These are phyloP conservation scores for Antrozous pallidus DNA, from an alignment of 2,797 vertebrate genomes.

Conservation along the genomic window DNA sequence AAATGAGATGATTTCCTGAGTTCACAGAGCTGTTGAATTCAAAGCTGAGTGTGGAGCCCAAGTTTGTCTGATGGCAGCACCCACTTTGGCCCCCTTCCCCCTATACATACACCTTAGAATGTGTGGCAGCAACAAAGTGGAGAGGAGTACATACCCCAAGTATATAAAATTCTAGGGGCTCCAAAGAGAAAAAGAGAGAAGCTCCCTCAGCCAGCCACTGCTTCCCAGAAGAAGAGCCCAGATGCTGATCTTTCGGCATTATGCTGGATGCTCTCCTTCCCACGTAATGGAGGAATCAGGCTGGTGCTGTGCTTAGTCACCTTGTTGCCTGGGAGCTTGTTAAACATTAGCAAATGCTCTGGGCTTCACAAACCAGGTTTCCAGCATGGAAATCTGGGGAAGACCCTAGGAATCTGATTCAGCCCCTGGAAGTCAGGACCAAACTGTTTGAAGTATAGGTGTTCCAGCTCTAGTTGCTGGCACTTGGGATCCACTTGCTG, in stretches of 20 bases:
- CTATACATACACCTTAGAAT: no score
- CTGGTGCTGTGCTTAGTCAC: background rate
- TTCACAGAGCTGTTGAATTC: background rate
- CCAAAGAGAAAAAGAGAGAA: background rate
- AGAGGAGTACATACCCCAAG: no score
- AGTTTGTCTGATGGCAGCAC: background rate
- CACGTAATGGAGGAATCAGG: background rate
- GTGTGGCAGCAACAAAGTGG: background rate
- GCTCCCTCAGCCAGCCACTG: no score
- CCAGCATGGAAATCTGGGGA: background rate
- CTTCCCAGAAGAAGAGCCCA: background rate
- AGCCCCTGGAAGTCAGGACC: background rate
- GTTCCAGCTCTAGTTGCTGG: background rate
- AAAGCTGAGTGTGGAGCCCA: background rate
- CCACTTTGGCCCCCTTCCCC: background rate
- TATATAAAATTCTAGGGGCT: background rate
- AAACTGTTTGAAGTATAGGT: background rate
- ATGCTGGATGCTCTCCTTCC: background rate
- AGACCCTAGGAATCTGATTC: background rate
- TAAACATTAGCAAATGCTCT: background rate
- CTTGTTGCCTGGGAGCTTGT: background rate
- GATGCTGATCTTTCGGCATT: background rate
- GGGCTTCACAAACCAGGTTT: background rate
- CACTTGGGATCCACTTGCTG: background rate
- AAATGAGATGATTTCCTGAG: background rate